Evolutionary conservation across 2,797 vertebrate genomes (phyloP), one percentile per base, ranked within the genome.

Genomic region (Clarias laeviceps): DNA sequence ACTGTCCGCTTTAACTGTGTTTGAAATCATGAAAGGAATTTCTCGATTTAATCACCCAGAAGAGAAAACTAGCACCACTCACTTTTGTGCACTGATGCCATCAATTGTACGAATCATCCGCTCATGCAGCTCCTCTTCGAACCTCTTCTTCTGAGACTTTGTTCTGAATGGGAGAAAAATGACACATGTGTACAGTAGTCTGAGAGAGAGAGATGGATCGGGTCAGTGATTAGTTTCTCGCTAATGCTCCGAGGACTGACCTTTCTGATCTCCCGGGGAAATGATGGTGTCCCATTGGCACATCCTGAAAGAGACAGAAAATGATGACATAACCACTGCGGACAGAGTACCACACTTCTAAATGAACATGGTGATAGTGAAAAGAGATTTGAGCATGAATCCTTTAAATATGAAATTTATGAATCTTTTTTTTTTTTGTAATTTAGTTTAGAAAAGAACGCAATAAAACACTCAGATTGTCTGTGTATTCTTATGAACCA

Each of bases 11-110:
- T 64, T 64, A 37, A 59, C 22, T 22, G 29, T 20, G 17, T 57
- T 24, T 29, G 29, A 62, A 79, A 62, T 15, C 2, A 14, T 62
- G 22, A 40, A 79, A 17, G 22, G 34, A 40, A 40, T 40, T 27
- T n/a, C 34, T 62, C 6, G 17, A 18, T 20, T 5, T 17, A 77
- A 17, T 29, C 27, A 77, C 20, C 54, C 11, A 1, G 68, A n/a
- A 20, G 12, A 72, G 61, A 64, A 50, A 11, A 78, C 27, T 24
- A 85, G 54, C 18, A 24, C 32, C 37, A 85, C 96, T 90, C 94
- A 99, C 98, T 99, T 99, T 87, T 99, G 98, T 34, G 98, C 97
- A 89, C 98, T 99, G 93, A 99, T 98, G 87, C 97, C 98, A 27
- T 99, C 97, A 82, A 99, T 99, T 80, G 98, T 98, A 90, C 96